Percentiles rank a stretch among this genome's conserved stretches.
phyloP scores from a whole-genome alignment of 2,888 invertebrate genomes.

The Agrotis segetum region DNA sequence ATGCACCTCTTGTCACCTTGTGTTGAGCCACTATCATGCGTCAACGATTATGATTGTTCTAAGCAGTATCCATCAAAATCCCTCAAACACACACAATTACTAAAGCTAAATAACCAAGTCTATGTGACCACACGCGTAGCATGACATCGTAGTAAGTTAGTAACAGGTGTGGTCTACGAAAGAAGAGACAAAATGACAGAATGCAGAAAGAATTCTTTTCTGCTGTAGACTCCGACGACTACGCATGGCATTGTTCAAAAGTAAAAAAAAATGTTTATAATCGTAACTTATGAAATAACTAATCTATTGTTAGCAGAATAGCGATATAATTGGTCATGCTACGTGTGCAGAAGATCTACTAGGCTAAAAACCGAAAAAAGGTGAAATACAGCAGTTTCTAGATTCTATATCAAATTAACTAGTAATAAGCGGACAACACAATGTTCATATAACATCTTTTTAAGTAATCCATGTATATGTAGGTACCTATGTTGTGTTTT shows the following conservation, averaged over 20 bases:
- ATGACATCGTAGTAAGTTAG: no score
- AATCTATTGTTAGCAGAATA: no score
- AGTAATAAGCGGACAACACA: conserved; percentile 15
- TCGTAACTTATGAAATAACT: no score
- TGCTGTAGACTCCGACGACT: no score
- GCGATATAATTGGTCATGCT: no score
- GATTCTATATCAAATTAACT: not conserved
- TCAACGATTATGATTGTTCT: conserved; percentile 13
- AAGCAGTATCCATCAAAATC: conserved; percentile 17
- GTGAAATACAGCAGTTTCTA: not conserved
- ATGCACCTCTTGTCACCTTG: no score
- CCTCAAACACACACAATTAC: conserved; percentile 4
- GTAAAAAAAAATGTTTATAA: no score
- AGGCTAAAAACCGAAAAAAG: not conserved
- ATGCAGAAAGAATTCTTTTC: no score
- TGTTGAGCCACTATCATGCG: not conserved
- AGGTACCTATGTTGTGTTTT: no score
- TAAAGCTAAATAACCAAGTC: not conserved
- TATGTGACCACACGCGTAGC: not conserved
- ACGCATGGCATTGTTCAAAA: no score
- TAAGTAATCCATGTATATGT: not conserved
- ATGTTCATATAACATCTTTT: conserved; percentile 5
- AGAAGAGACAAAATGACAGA: no score
- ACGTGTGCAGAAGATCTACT: not conserved
- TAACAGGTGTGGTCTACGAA: no score